Conservation (phyloP, 1,140 invertebrate genomes). For the Phthorimaea operculella region DNA sequence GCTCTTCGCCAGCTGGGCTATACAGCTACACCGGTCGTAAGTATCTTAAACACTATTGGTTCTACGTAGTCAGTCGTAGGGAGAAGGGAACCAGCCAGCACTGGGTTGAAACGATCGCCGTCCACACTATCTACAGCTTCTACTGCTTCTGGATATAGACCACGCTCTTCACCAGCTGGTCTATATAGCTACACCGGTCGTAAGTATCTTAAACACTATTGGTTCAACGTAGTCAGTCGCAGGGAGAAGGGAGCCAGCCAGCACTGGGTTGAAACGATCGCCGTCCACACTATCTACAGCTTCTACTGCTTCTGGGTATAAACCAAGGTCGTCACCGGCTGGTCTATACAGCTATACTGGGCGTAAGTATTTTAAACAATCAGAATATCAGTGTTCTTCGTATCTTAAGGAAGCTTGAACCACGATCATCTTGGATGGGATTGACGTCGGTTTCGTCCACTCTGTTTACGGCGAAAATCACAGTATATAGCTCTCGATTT, state of each 20-base stretch:
- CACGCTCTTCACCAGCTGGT: constrained; percentile 77
- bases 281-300: constrained; percentile 63
- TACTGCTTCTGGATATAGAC: constrained; percentile 70
- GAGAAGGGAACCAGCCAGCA: constrained; percentile 11
- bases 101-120: constrained; percentile 50
- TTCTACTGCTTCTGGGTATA: constrained; percentile 70
- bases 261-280: constrained; percentile 44
- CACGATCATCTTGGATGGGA: too few species aligned
- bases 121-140: constrained; percentile 69
- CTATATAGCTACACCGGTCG: constrained; percentile 78
- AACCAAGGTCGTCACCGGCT: constrained; percentile 77
- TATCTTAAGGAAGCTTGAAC: too few species aligned
- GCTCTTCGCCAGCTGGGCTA: constrained; percentile 78
- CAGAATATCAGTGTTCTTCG: too few species aligned
- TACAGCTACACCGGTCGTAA: constrained; percentile 76
- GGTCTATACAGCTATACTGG: constrained; percentile 80
- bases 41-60: constrained; percentile 5
- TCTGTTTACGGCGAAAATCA: too few species aligned
- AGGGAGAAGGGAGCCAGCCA: constrained; percentile 4
- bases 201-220: constrained; percentile 17
- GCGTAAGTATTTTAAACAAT: constrained; percentile 32
- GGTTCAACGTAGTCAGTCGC: constrained; percentile 35
- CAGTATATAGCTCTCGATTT: too few species aligned
- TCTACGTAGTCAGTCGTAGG: too few species aligned
- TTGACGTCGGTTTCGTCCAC: too few species aligned